phyloP scores from a whole-genome alignment of 2,888 invertebrate species.

The Ischnura elegans region DNA sequence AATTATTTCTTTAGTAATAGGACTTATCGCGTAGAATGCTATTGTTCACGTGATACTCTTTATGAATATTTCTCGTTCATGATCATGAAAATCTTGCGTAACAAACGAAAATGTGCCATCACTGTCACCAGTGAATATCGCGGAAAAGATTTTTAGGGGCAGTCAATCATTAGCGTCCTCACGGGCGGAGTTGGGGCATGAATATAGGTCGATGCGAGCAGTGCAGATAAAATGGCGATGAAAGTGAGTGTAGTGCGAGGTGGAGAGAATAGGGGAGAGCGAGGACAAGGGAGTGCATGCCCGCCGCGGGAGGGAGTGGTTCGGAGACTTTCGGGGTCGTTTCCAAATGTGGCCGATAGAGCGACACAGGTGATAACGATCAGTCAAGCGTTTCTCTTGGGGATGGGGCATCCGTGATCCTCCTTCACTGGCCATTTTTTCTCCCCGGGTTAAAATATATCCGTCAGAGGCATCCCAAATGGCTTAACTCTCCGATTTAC shows the following conservation, averaged over 20 bases:
- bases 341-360: slow-evolving; percentile 21
- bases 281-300: background rate
- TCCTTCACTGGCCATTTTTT: background rate
- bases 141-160: too few relatives aligned
- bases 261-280: background rate
- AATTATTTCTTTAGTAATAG: too few relatives aligned
- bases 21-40: too few relatives aligned
- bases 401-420: background rate
- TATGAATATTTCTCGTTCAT: too few relatives aligned
- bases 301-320: background rate
- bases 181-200: background rate
- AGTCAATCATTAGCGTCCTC: too few relatives aligned
- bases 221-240: background rate
- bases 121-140: too few relatives aligned
- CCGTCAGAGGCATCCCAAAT: slow-evolving; percentile 27
- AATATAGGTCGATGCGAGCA: background rate
- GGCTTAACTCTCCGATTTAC: slow-evolving; percentile 41
- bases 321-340: background rate
- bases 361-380: slow-evolving; percentile 46
- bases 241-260: background rate
- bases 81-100: too few relatives aligned
- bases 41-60: too few relatives aligned
- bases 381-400: slow-evolving; percentile 16
- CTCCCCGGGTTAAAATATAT: slow-evolving; percentile 32
- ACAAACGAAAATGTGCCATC: too few relatives aligned